phyloP scores from a whole-genome alignment of 2,113 vertebrate species.

The Eurystomus gularis region DNA sequence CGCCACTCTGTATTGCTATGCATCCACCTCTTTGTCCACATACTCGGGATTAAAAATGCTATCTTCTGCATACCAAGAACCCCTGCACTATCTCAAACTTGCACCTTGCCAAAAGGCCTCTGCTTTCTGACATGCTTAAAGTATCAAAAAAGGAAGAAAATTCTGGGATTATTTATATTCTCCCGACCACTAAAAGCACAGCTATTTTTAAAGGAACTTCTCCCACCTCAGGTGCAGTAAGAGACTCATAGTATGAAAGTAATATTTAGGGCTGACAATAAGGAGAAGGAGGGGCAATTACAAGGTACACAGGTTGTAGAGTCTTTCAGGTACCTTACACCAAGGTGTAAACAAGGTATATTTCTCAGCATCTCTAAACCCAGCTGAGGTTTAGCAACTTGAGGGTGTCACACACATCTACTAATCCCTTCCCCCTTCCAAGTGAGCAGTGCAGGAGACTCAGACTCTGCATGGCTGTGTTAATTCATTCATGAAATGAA shows the following conservation, averaged over 20 bases:
- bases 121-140: background rate
- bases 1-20: background rate
- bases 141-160: constrained; percentile 4
- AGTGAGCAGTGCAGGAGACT: background rate
- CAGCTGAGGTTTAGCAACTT: background rate
- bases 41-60: background rate
- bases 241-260: background rate
- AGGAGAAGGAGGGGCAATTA: background rate
- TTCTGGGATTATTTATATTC: background rate
- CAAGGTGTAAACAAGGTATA: background rate
- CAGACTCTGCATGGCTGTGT: constrained; percentile 9
- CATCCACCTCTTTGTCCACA: constrained; percentile 4
- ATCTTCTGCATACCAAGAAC: constrained; percentile 22
- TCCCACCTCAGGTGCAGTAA: background rate
- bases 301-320: background rate
- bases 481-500: constrained; percentile 65
- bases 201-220: constrained; percentile 9
- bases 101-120: constrained; percentile 19
- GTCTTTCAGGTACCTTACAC: background rate
- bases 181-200: background rate
- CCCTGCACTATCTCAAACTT: background rate
- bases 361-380: background rate
- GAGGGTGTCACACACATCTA: background rate
- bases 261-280: background rate
- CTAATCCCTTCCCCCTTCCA: background rate